phyloP scores from a whole-genome alignment of 2,888 invertebrate genomes.

The Xestia sexstrigata region DNA sequence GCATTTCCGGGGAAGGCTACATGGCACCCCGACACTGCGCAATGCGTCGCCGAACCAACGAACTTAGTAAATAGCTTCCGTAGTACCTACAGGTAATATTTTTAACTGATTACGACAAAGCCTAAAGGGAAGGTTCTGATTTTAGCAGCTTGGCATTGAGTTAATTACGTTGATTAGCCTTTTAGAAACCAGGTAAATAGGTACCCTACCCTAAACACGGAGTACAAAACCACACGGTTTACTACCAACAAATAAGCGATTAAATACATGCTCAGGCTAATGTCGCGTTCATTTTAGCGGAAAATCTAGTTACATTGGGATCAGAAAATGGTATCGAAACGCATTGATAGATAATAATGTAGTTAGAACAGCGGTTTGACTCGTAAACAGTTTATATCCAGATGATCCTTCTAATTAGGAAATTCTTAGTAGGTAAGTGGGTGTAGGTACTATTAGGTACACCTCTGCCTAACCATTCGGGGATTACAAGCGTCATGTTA shows the following conservation, averaged over 20 bases:
- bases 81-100: no score
- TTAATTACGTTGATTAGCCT: background rate
- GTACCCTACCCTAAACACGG: no score
- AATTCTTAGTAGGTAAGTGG: no score
- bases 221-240: background rate
- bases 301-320: slow-evolving; percentile 49
- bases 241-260: slow-evolving; percentile 5
- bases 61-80: background rate
- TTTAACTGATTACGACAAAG: no score
- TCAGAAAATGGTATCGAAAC: slow-evolving; percentile 53
- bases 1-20: background rate
- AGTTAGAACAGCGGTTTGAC: slow-evolving; percentile 47
- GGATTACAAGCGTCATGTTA: background rate
- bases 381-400: background rate
- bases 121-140: no score
- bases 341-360: slow-evolving; percentile 33
- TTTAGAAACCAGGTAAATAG: background rate
- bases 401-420: background rate
- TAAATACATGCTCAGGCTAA: slow-evolving; percentile 21
- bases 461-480: no score
- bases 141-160: background rate
- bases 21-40: background rate
- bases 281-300: slow-evolving; percentile 23
- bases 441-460: no score
- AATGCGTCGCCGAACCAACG: background rate